These are phyloP conservation scores for Bergia sp. DNA, from an alignment of 92 coral and sea anemone species.

Conservation along the genomic window DNA sequence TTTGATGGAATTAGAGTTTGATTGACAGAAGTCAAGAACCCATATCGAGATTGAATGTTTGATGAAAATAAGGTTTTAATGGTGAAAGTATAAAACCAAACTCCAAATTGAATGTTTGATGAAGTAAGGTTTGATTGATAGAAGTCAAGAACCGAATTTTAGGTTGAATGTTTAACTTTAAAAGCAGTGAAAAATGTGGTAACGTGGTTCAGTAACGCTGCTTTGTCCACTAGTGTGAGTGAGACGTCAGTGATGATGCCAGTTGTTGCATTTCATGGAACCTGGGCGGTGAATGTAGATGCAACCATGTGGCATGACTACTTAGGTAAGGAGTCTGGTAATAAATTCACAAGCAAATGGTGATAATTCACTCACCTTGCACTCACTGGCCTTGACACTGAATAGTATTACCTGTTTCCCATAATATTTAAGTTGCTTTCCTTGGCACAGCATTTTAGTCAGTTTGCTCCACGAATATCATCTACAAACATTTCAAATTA, in stretches of 20 bases:
- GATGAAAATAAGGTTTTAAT: no score
- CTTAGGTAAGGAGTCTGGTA: slow-evolving; percentile 57
- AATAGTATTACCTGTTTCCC: no score
- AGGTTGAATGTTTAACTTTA: no score
- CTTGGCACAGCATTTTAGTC: no score
- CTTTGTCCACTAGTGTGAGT: slow-evolving; percentile 40
- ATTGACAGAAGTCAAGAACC: not conserved
- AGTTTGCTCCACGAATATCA: no score
- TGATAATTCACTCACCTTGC: not conserved
- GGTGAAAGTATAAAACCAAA: no score
- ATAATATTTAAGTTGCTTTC: no score
- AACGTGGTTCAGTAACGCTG: not conserved
- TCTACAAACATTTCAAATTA: not conserved
- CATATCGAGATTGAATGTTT: no score
- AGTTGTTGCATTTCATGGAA: slow-evolving; percentile 67
- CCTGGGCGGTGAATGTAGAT: slow-evolving; percentile 90
- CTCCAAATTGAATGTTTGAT: no score
- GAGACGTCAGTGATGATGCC: slow-evolving; percentile 60
- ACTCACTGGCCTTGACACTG: not conserved
- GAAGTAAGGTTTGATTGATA: no score
- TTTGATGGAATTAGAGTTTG: not conserved
- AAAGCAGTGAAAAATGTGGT: no score
- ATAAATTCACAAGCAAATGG: not conserved
- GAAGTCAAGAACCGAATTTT: no score
- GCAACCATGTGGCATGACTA: slow-evolving; percentile 99